Percentiles rank a stretch among this genome's conserved stretches.
Evolutionary conservation across 2,113 vertebrate genomes (phyloP).

Genomic region (Echinops telfairi): DNA sequence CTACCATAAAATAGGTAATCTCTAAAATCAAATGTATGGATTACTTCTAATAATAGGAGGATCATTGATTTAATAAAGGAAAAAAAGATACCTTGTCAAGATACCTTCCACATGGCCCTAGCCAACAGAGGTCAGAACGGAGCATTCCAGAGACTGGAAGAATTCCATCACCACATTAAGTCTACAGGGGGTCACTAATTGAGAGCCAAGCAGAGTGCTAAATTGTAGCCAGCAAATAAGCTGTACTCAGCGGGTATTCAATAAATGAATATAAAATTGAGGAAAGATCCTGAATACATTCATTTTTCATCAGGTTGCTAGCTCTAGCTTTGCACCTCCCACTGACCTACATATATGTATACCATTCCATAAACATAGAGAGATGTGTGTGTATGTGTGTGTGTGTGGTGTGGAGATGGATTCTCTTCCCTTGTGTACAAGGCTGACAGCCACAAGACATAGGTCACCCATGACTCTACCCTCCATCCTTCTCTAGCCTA

Average conservation of each 20-base stretch:
- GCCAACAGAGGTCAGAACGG: not conserved
- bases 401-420: too few relatives aligned
- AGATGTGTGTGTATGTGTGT: not conserved
- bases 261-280: not conserved
- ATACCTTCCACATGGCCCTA: slow-evolving; percentile 30
- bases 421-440: too few relatives aligned
- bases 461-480: too few relatives aligned
- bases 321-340: not conserved
- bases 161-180: not conserved
- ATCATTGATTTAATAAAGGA: not conserved
- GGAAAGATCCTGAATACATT: not conserved
- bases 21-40: not conserved
- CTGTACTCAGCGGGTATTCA: not conserved
- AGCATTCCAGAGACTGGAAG: not conserved
- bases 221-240: not conserved
- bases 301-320: not conserved
- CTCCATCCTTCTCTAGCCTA: too few relatives aligned
- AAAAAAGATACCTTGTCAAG: not conserved
- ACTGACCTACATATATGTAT: not conserved
- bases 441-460: too few relatives aligned
- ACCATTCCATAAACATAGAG: not conserved
- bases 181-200: not conserved
- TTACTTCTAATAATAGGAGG: not conserved
- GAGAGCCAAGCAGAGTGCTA: not conserved
- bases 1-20: slow-evolving; percentile 98